phyloP scores from a whole-genome alignment of 2,113 vertebrate genomes.

The Arenaria interpres region DNA sequence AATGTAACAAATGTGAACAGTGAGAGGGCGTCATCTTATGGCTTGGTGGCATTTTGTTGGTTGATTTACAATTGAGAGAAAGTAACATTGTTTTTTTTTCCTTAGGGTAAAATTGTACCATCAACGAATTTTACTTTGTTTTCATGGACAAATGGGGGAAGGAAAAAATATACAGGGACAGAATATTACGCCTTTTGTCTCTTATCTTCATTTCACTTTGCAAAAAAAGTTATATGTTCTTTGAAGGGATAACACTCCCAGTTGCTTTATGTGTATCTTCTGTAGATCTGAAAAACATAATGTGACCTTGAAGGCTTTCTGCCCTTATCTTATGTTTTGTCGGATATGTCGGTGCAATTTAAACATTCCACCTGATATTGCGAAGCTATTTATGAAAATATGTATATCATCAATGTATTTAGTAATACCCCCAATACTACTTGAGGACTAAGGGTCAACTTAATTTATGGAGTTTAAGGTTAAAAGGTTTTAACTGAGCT shows the following conservation, averaged over 20 bases:
- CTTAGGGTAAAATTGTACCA: background rate
- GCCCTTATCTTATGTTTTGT: background rate
- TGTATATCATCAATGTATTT: background rate
- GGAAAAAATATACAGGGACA: background rate
- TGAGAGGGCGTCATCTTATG: background rate
- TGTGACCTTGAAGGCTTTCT: background rate
- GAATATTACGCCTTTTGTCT: background rate
- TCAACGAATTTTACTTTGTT: background rate
- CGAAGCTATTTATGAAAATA: background rate
- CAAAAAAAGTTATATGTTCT: background rate
- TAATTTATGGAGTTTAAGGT: background rate
- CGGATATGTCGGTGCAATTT: background rate
- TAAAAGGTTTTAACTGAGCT: background rate
- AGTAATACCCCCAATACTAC: background rate
- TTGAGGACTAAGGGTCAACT: background rate
- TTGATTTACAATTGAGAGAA: background rate
- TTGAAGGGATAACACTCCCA: background rate
- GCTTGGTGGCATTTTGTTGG: background rate
- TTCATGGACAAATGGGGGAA: background rate
- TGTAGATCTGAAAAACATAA: background rate
- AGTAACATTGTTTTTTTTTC: background rate
- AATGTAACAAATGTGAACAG: background rate
- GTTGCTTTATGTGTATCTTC: background rate
- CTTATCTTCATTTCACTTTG: background rate
- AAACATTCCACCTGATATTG: background rate